Evolutionary conservation across 1,140 invertebrate genomes (phyloP).

Genomic region (Cephus cinctus): DNA sequence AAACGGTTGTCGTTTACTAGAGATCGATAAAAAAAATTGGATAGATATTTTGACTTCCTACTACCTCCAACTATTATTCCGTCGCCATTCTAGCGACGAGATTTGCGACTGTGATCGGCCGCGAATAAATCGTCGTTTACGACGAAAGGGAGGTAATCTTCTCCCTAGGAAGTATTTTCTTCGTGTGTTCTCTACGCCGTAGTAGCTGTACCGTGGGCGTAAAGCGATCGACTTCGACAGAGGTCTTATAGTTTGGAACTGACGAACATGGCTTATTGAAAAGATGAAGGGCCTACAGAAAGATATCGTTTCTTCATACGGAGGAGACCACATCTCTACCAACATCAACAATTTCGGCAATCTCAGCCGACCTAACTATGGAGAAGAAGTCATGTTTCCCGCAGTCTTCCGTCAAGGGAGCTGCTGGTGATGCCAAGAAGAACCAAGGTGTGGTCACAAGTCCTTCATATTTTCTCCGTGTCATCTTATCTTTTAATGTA

Average conservation of each 20-base stretch:
- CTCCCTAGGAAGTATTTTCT: slow-evolving; percentile 46
- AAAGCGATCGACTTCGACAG: slow-evolving; percentile 18
- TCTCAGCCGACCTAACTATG: slow-evolving; percentile 60
- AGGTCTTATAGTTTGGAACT: slow-evolving; percentile 46
- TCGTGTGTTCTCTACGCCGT: slow-evolving; percentile 26
- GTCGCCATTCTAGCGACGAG: slow-evolving; percentile 70
- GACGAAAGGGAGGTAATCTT: slow-evolving; percentile 64
- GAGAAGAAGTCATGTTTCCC: slow-evolving; percentile 69
- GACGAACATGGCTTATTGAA: slow-evolving; percentile 75
- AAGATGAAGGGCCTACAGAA: slow-evolving; percentile 71
- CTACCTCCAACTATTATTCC: slow-evolving; percentile 39
- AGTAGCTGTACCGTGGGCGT: slow-evolving; percentile 20
- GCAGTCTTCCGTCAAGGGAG: slow-evolving; percentile 63
- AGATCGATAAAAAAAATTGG: no score
- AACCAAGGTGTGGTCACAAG: slow-evolving; percentile 70
- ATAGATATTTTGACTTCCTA: slow-evolving; percentile 33
- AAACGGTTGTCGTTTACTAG: no score
- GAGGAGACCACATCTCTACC: slow-evolving; percentile 61
- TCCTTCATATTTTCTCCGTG: no score
- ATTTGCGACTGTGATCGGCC: slow-evolving; percentile 49
- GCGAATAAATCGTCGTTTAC: slow-evolving; percentile 62
- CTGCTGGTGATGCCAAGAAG: slow-evolving; percentile 67
- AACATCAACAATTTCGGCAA: slow-evolving; percentile 39
- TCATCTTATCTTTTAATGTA: no score
- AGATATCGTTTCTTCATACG: slow-evolving; percentile 67